Evolutionary conservation across 2,888 invertebrate species (phyloP), one percentile per base, ranked within the genome.

Genomic region (Epinotia demarniana): DNA sequence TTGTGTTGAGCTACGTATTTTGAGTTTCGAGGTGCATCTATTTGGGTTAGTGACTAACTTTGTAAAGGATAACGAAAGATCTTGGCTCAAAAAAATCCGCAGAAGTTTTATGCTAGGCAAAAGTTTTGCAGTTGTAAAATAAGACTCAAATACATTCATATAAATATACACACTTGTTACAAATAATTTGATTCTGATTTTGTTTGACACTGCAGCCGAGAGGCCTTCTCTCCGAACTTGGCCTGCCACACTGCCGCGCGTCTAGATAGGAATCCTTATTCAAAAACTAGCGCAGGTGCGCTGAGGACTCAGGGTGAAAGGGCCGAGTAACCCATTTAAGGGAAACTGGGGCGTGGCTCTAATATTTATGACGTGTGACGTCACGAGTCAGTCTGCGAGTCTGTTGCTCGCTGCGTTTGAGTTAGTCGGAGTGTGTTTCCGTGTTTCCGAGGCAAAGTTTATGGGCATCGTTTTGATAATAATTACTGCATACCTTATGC

Each of bases 341-440:
- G 78, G 80, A 79, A 85, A 84, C 79, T 83, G 80, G 85, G 80
- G 76, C 84, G 80, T 78, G 78, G 78, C 79, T 83, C 81, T 82
- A 86, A 85, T 85, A 86, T 85, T 85, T 82, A 86, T 83, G 83
- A 82, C 79, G 67, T 82, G 85, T 83, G 83, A 82, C 79, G 67
- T 71, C 77, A 76, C 79, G 80, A 80, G 81, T 77, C 80, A 78
- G 77, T 76, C 77, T 67, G 70, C 70, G 64, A 55, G 67, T 72
- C 39, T 39, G 39, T 39, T 39, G 9, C 76, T 77, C 61, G 27
- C 19, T 70, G 73, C 75, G 77, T 70, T 74, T 78, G 70, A 78
- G 72, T 76, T 61, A 60, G 16, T 33, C n/a, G 13, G 55, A 57
- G 18, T 43, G 12, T 16, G 23, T 23, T 19, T 58, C 23, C 46